Conservation (phyloP, 2,888 invertebrate species). For the Coecobrya sp. region DNA sequence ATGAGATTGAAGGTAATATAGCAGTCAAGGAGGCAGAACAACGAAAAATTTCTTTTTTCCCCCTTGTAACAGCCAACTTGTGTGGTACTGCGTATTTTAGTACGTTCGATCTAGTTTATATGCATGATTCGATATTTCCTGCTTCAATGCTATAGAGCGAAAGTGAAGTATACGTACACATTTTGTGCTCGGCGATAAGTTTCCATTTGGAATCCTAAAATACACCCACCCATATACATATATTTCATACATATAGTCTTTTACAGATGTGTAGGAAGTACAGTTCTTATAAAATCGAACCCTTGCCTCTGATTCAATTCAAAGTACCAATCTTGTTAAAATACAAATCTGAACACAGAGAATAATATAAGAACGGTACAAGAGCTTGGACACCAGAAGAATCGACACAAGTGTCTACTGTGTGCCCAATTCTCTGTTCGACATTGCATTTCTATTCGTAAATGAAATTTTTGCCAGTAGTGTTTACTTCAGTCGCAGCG, state of each 20-base stretch:
- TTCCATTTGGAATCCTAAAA: too few relatives aligned
- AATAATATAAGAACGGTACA: background rate
- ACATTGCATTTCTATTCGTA: background rate
- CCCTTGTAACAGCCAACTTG: background rate
- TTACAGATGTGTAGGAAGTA: background rate
- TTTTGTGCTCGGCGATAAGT: too few relatives aligned
- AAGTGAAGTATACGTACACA: background rate
- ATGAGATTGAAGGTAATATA: background rate
- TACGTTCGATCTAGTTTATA: conserved; percentile 20
- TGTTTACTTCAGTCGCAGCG: background rate
- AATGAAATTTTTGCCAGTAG: background rate
- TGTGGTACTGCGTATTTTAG: background rate
- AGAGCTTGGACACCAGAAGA: background rate
- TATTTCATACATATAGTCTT: background rate
- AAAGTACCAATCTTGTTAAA: background rate
- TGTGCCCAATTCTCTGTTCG: background rate
- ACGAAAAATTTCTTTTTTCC: conserved; percentile 25
- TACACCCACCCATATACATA: background rate
- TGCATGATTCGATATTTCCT: conserved; percentile 58
- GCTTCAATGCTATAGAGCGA: background rate
- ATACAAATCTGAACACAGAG: background rate
- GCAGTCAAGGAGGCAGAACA: conserved; percentile 48
- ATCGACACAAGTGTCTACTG: background rate
- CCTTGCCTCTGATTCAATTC: background rate
- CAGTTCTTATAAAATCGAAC: background rate